phyloP scores from a whole-genome alignment of 1,140 invertebrate genomes.

The Hydropsyche tenuis region DNA sequence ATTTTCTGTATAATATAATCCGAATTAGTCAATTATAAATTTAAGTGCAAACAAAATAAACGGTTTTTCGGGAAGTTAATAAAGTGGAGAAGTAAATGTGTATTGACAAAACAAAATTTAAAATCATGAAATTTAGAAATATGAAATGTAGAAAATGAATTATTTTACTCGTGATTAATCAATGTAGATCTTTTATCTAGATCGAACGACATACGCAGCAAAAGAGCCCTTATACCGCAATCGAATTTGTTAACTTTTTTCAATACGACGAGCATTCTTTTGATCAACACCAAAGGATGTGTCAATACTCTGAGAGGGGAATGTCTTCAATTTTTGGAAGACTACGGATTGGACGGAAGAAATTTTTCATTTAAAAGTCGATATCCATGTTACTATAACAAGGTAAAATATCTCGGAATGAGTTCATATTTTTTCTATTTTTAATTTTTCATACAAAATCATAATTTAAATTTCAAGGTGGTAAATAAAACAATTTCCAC shows the following conservation, averaged over 20 bases:
- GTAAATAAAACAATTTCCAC: too few species aligned
- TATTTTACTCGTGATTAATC: too few species aligned
- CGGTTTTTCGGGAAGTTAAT: too few species aligned
- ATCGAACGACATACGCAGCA: not conserved
- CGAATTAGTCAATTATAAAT: too few species aligned
- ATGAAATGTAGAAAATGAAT: not conserved
- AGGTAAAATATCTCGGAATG: conserved; percentile 38
- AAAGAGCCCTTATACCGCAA: conserved; percentile 36
- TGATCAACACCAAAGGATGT: conserved; percentile 81
- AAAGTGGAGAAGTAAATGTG: too few species aligned
- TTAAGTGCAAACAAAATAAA: too few species aligned
- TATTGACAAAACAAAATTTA: too few species aligned
- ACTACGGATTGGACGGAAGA: conserved; percentile 78
- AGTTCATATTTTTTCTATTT: not conserved
- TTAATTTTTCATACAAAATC: too few species aligned
- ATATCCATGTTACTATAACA: conserved; percentile 74
- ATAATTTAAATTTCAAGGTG: too few species aligned
- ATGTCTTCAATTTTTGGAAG: conserved; percentile 75
- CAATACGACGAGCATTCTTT: conserved; percentile 54
- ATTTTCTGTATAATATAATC: too few species aligned
- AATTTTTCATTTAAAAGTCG: conserved; percentile 78
- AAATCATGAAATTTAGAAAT: too few species aligned
- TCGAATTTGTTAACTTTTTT: conserved; percentile 28
- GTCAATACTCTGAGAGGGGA: conserved; percentile 81
- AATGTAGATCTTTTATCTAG: too few species aligned